Evolutionary conservation across 2,888 invertebrate genomes (phyloP).

Genomic region (Trissolcus japonicus): DNA sequence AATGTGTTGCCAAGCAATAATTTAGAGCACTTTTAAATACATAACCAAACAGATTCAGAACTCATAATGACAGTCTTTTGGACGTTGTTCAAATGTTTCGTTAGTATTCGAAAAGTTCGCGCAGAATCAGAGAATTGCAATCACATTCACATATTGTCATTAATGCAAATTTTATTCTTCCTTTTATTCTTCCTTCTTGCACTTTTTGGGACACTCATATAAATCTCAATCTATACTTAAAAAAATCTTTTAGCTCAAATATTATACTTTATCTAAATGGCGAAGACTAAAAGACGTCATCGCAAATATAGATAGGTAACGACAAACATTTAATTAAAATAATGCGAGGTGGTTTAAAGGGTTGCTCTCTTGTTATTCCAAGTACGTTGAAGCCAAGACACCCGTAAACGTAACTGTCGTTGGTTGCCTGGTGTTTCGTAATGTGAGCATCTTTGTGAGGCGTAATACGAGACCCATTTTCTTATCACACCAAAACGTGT

Average conservation of each 20-base stretch:
- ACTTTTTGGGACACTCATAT: neutral
- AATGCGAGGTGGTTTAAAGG: slow-evolving; percentile 52
- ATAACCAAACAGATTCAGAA: no score
- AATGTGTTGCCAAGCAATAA: no score
- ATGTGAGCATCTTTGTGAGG: slow-evolving; percentile 73
- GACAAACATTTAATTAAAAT: slow-evolving; percentile 65
- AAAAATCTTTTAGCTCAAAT: no score
- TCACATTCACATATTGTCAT: slow-evolving; percentile 36
- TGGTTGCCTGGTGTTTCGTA: slow-evolving; percentile 69
- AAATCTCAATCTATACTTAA: no score
- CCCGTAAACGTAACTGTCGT: slow-evolving; percentile 73
- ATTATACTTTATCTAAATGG: no score
- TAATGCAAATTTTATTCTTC: slow-evolving; percentile 29
- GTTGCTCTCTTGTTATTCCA: slow-evolving; percentile 61
- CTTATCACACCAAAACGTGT: slow-evolving; percentile 73
- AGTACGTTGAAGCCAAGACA: slow-evolving; percentile 62
- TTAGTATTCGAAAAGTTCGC: slow-evolving; percentile 13
- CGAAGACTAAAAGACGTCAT: slow-evolving; percentile 19
- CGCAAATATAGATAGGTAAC: slow-evolving; percentile 37
- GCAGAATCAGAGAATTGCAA: slow-evolving; percentile 14
- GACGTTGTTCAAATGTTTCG: slow-evolving; percentile 45
- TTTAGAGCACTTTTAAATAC: no score
- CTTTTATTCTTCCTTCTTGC: slow-evolving; percentile 2
- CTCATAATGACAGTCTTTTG: slow-evolving; percentile 43
- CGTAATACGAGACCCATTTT: slow-evolving; percentile 72